Conservation (phyloP, 2,888 invertebrate genomes). For the Epicampocera succincta region DNA sequence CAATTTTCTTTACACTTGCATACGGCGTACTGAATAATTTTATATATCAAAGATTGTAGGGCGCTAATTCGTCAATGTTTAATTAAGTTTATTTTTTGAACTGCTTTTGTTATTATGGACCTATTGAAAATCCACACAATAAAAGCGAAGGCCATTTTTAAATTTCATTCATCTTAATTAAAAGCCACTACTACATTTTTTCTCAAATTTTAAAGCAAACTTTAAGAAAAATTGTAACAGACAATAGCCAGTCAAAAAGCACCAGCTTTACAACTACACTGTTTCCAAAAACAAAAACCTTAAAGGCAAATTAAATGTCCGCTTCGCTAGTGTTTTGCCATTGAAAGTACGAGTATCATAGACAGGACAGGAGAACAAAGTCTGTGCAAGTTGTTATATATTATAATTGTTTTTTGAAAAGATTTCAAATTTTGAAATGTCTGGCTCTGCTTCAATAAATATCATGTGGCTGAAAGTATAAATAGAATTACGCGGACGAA, state of each 20-base stretch:
- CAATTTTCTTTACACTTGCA: no score
- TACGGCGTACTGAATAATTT: no score
- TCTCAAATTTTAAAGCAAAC: slow-evolving; percentile 18
- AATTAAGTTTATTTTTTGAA: slow-evolving; percentile 24
- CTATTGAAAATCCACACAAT: slow-evolving; percentile 46
- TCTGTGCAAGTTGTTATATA: no score
- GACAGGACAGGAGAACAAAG: no score
- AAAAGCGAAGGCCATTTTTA: slow-evolving; percentile 57
- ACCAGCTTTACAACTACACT: slow-evolving; percentile 32
- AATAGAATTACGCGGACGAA: no score
- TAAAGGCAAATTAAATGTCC: no score
- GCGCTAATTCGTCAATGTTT: slow-evolving; percentile 30
- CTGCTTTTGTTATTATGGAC: slow-evolving; percentile 12
- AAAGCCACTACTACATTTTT: slow-evolving; percentile 38
- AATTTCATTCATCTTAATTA: slow-evolving; percentile 65
- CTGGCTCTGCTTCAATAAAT: no score
- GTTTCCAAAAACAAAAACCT: slow-evolving; percentile 13
- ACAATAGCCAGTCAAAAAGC: background rate
- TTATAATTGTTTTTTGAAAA: no score
- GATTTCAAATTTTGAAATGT: no score
- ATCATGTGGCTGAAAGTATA: no score
- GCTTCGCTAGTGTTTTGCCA: no score
- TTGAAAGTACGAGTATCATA: no score
- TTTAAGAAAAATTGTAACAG: background rate
- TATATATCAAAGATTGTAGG: slow-evolving; percentile 1